Base-by-base conservation (phyloP, 2,797 vertebrate species). In the Tinamus major region DNA sequence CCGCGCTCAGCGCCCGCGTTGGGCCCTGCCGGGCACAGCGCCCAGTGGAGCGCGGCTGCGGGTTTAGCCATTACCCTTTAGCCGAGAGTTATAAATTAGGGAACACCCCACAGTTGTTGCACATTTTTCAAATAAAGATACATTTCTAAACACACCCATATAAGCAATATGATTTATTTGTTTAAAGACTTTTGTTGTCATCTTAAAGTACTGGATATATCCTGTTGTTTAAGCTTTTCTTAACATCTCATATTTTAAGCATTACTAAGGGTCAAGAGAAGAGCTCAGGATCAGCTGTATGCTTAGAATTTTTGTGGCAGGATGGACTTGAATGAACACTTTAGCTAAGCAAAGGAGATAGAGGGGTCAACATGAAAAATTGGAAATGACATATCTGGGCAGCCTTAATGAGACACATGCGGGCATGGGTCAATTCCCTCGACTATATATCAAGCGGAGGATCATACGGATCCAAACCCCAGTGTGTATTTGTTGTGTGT, bases 221-320 rank as follows among this genome's bases (percentile, higher is more conserved):
- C 48, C 37, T 68, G 37, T 18, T 70, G 31, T 82, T 70, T 80
- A 88, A 86, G 18, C 37, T 37, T 77, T 92, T 80, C 58, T 59
- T 83, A 71, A 46, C 62, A 87, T 91, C 55, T 72, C 59, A 69
- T 93, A 44, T 88, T 92, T 91, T 70, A 87, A 92, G 56, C 6
- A 0, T 77, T 87, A 46, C 53, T 76, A 31, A 85, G 78, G 87
- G 87, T 92, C 83, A 93, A 68, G 61, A 68, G 67, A 79, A 72
- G 74, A 94, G 80, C 61, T 94, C 67, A 58, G 83, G 68, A 91
- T 96, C 74, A 94, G 51, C 64, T 81, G 23, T 71, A 71, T 39
- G 68, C 93, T 92, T 68, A 62, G 89, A 95, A 95, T 95, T 95
- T 81, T 93, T 94, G 93, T 95, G 95, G 56, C 95, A 95, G 89